Evolutionary conservation across 1,140 invertebrate species (phyloP).

Genomic region (Rhyacophila brunnea): DNA sequence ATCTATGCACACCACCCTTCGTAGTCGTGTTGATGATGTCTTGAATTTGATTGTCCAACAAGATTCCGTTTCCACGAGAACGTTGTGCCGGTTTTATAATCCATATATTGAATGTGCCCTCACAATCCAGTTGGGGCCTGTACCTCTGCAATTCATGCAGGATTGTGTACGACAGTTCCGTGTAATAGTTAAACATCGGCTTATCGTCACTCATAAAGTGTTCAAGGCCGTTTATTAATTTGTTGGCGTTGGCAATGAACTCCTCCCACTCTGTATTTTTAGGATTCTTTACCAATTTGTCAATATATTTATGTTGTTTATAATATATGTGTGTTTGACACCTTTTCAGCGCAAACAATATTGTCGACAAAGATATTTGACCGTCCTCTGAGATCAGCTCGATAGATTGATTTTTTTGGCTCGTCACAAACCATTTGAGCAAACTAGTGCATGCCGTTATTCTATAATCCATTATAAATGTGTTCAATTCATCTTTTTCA

Average conservation of each 20-base stretch:
- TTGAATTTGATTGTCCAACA: conserved; percentile 52
- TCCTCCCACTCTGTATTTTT: conserved; percentile 65
- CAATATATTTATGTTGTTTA: conserved; percentile 56
- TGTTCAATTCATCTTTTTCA: conserved; percentile 51
- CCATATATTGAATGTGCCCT: conserved; percentile 86
- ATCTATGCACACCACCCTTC: conserved; percentile 62
- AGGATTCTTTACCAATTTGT: conserved; percentile 43
- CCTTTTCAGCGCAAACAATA: conserved; percentile 59
- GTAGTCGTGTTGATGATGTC: conserved; percentile 66
- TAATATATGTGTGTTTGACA: conserved; percentile 54
- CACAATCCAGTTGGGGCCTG: conserved; percentile 67
- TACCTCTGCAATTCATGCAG: conserved; percentile 60
- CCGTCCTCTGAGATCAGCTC: conserved; percentile 40
- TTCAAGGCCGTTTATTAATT: conserved; percentile 45
- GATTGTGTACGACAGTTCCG: conserved; percentile 55
- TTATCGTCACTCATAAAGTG: conserved; percentile 46
- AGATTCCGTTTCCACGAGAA: conserved; percentile 84
- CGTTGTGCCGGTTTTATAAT: conserved; percentile 88
- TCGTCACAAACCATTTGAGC: conserved; percentile 70
- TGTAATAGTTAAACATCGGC: conserved; percentile 51
- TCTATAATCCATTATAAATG: conserved; percentile 61
- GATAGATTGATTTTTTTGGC: conserved; percentile 38
- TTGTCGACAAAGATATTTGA: conserved; percentile 48
- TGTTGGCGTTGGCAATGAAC: conserved; percentile 63
- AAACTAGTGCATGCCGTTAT: conserved; percentile 80